Percentiles rank a stretch among this genome's conserved stretches.
These are phyloP conservation scores for Discoglossus pictus DNA, from an alignment of 2,797 vertebrate genomes.

Conservation along the genomic window DNA sequence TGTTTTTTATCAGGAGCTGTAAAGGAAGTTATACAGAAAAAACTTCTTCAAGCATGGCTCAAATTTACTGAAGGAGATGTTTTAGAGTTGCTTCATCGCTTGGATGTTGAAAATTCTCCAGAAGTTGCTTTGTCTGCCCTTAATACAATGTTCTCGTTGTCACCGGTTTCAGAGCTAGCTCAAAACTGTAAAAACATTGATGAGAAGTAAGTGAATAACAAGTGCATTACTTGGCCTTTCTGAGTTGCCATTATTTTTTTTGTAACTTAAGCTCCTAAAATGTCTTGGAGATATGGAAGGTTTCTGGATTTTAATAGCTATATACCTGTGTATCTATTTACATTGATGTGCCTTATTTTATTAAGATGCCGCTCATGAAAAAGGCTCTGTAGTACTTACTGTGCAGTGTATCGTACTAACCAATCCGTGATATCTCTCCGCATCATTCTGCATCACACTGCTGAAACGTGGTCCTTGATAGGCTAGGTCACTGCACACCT, in stretches of 20 bases:
- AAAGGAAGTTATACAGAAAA: constrained; percentile 77
- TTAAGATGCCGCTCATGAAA: too few relatives aligned
- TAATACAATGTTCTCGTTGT: constrained; percentile 75
- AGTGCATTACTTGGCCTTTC: background rate
- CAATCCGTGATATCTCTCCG: too few relatives aligned
- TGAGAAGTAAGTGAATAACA: constrained; percentile 71
- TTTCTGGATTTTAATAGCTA: too few relatives aligned
- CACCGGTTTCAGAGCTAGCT: constrained; percentile 70
- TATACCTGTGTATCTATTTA: too few relatives aligned
- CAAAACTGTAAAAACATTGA: constrained; percentile 72
- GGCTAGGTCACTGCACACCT: too few relatives aligned
- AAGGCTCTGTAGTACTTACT: too few relatives aligned
- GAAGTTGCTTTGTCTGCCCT: constrained; percentile 79
- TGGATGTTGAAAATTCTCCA: constrained; percentile 92
- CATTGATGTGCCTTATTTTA: too few relatives aligned
- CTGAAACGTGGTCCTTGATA: too few relatives aligned
- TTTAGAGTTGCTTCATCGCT: constrained; percentile 84
- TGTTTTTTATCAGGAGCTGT: constrained; percentile 75
- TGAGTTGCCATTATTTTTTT: constrained; percentile 27
- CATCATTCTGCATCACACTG: too few relatives aligned
- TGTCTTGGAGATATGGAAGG: too few relatives aligned
- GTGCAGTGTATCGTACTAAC: too few relatives aligned
- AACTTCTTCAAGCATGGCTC: constrained; percentile 87
- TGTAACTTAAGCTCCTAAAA: too few relatives aligned
- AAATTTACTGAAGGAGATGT: constrained; percentile 76